phyloP scores from a whole-genome alignment of 2,113 vertebrate genomes.

The Chrysemys picta region DNA sequence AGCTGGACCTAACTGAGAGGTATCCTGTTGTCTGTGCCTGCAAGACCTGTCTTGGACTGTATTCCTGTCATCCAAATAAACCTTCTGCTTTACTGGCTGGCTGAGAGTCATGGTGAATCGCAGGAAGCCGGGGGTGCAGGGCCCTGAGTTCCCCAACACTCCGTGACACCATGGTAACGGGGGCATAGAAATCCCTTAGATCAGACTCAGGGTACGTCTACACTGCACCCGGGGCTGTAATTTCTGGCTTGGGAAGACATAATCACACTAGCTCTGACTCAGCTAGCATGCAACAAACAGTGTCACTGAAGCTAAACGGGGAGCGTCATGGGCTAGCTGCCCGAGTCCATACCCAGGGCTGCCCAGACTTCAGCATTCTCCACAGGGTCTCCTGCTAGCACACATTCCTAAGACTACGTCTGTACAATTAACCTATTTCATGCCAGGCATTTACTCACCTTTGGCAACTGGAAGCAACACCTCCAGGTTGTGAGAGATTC shows the following conservation, averaged over 20 bases:
- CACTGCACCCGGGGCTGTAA: neutral
- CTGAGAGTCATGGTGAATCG: too few species aligned
- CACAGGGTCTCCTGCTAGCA: neutral
- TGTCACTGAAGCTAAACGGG: neutral
- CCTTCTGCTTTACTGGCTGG: too few species aligned
- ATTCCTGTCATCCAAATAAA: too few species aligned
- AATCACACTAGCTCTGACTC: neutral
- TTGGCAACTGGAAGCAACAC: constrained; percentile 69
- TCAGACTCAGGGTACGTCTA: neutral
- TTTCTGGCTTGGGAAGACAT: neutral
- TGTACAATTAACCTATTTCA: neutral
- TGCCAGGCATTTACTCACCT: constrained; percentile 78
- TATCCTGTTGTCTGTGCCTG: too few species aligned
- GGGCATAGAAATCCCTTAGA: neutral
- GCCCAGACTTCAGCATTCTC: neutral
- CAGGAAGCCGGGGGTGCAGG: too few species aligned
- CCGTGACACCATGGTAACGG: neutral
- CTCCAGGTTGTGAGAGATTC: constrained; percentile 73
- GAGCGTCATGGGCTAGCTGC: neutral
- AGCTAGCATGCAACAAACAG: neutral
- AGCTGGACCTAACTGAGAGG: too few species aligned
- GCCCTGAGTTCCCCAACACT: too few species aligned
- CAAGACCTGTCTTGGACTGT: too few species aligned
- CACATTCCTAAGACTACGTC: neutral
- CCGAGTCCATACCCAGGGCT: neutral